Conservation (phyloP, 1,140 invertebrate genomes). For the Eciton burchellii region DNA sequence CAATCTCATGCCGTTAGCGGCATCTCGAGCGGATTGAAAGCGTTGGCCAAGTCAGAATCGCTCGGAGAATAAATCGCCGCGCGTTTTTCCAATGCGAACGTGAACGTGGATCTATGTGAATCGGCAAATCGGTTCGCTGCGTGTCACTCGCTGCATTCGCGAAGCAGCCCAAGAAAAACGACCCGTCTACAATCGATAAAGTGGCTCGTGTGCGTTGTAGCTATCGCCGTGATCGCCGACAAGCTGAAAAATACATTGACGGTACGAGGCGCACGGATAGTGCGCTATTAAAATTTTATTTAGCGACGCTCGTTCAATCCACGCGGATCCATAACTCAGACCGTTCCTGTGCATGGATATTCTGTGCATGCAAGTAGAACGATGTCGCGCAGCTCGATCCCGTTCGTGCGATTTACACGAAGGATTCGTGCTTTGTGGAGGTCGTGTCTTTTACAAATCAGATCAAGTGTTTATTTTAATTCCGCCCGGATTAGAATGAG, state of each 20-base stretch:
- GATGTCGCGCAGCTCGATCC: not conserved
- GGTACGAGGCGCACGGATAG: not conserved
- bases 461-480: conserved; percentile 17
- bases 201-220: conserved; percentile 19
- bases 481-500: not conserved
- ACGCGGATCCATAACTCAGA: not conserved
- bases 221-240: conserved; percentile 2
- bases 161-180: conserved; percentile 10
- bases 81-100: no score
- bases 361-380: not conserved
- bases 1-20: not conserved
- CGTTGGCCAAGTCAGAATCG: not conserved
- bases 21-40: not conserved
- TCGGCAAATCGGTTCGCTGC: not conserved
- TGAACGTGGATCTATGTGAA: conserved; percentile 6
- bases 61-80: no score
- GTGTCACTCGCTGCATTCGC: not conserved
- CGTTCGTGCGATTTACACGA: not conserved
- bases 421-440: not conserved
- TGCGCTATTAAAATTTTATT: conserved; percentile 30
- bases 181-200: conserved; percentile 15
- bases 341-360: not conserved
- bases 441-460: not conserved
- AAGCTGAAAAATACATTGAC: not conserved
- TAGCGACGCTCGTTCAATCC: not conserved